These are phyloP conservation scores for Chaetophractus vellerosus DNA, from an alignment of 2,797 vertebrate genomes.

Conservation along the genomic window DNA sequence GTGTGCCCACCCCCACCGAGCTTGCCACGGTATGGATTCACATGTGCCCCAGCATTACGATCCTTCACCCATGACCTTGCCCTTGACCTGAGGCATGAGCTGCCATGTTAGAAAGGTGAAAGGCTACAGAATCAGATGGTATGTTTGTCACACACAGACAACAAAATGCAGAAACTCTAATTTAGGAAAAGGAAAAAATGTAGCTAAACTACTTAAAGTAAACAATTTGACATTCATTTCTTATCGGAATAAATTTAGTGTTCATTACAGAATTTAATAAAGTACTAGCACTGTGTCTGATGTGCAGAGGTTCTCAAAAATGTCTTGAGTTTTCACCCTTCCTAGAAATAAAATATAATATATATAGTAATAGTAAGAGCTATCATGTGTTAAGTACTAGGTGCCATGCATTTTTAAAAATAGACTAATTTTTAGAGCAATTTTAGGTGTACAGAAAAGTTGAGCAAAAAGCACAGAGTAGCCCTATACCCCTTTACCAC, in stretches of 20 bases:
- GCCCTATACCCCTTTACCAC: too few species aligned
- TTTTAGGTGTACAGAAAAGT: too few species aligned
- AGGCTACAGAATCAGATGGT: background rate
- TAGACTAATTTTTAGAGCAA: too few species aligned
- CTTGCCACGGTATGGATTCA: background rate
- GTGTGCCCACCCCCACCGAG: background rate
- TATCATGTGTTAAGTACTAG: too few species aligned
- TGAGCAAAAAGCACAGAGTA: too few species aligned
- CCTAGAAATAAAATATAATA: background rate
- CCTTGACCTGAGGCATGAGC: background rate
- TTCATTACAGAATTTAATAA: background rate
- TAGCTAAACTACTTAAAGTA: background rate
- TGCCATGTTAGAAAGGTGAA: background rate
- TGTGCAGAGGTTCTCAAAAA: background rate
- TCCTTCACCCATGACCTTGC: too few species aligned
- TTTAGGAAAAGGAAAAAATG: background rate
- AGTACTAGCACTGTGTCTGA: background rate
- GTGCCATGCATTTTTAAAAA: too few species aligned
- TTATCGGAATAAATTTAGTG: background rate
- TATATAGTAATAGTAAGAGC: background rate
- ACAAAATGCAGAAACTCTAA: background rate
- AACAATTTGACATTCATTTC: background rate
- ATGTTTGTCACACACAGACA: background rate
- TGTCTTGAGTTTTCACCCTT: background rate
- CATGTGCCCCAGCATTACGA: background rate